These are phyloP conservation scores for Adrianichthys oophorus DNA, from an alignment of 2,797 vertebrate genomes.

Conservation along the genomic window DNA sequence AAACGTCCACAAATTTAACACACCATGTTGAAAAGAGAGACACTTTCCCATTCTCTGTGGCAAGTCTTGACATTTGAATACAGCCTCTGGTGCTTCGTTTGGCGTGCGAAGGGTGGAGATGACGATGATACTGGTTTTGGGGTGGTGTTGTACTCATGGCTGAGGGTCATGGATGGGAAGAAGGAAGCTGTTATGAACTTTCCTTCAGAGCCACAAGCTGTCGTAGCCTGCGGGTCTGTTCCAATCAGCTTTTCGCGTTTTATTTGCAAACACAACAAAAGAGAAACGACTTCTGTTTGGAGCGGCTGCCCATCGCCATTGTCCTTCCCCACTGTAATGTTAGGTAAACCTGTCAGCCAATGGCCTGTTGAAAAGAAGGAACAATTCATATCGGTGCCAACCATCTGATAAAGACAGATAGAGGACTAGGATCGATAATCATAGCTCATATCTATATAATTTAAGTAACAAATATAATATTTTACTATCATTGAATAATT, in stretches of 20 bases:
- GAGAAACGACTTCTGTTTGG: conserved; percentile 56
- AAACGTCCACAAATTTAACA: conserved; percentile 34
- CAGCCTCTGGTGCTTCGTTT: conserved; percentile 61
- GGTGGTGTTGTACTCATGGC: conserved; percentile 60
- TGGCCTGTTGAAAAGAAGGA: conserved; percentile 34
- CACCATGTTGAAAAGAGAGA: conserved; percentile 33
- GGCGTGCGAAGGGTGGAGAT: conserved; percentile 54
- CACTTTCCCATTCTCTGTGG: conserved; percentile 40
- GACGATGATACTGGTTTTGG: conserved; percentile 37
- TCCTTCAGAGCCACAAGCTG: conserved; percentile 58
- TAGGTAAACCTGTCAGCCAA: conserved; percentile 61
- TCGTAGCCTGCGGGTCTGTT: conserved; percentile 62
- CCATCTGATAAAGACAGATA: conserved; percentile 60
- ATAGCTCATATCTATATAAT: conserved; percentile 58
- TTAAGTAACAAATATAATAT: conserved; percentile 48
- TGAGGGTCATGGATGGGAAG: conserved; percentile 50
- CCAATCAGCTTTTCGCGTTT: conserved; percentile 50
- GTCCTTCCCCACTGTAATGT: conserved; percentile 44
- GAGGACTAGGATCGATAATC: conserved; percentile 54
- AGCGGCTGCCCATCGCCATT: conserved; percentile 48
- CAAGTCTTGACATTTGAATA: conserved; percentile 49
- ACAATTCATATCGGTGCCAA: conserved; percentile 64
- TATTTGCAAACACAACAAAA: conserved; percentile 50
- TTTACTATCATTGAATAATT: conserved; percentile 66
- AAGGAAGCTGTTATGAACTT: conserved; percentile 62